phyloP scores from a whole-genome alignment of 1,140 invertebrate species.

The Caenorhabditis inopinata region DNA sequence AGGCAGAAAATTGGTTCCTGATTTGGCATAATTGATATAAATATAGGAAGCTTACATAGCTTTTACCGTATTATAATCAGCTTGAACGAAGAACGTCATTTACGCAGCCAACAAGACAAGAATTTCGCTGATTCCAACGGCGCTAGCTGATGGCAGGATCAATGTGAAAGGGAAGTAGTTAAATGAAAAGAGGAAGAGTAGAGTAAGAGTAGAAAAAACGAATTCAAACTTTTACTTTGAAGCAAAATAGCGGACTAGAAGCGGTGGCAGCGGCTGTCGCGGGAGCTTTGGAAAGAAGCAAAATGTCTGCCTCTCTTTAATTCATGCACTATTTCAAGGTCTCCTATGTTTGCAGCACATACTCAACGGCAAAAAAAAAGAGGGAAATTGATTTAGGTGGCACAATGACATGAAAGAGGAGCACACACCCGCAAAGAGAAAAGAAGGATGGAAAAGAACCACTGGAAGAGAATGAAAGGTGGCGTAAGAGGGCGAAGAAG shows the following conservation, averaged over 20 bases:
- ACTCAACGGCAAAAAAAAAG: slow-evolving; percentile 30
- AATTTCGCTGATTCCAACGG: too few relatives aligned
- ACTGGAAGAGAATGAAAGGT: slow-evolving; percentile 23
- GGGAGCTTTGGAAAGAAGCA: neutral
- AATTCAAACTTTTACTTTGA: slow-evolving; percentile 33
- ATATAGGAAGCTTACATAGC: too few relatives aligned
- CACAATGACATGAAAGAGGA: slow-evolving; percentile 29
- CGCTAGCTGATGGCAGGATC: neutral
- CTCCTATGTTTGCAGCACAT: slow-evolving; percentile 27
- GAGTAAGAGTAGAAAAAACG: slow-evolving; percentile 20
- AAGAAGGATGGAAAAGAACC: neutral
- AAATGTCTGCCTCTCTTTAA: neutral
- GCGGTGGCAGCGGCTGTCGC: slow-evolving; percentile 29
- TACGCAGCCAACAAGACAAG: too few relatives aligned
- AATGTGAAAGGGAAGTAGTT: neutral
- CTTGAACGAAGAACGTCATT: too few relatives aligned
- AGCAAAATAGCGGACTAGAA: slow-evolving; percentile 29
- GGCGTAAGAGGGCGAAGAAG: neutral
- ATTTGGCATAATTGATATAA: too few relatives aligned
- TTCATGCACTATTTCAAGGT: neutral
- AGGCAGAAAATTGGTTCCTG: too few relatives aligned
- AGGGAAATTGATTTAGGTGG: slow-evolving; percentile 34
- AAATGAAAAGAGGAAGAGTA: neutral
- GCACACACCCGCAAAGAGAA: neutral
- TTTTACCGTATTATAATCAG: too few relatives aligned